phyloP scores from a whole-genome alignment of 37 sponge, comb jelly and placozoan species.

The Theonella swinhoei region DNA sequence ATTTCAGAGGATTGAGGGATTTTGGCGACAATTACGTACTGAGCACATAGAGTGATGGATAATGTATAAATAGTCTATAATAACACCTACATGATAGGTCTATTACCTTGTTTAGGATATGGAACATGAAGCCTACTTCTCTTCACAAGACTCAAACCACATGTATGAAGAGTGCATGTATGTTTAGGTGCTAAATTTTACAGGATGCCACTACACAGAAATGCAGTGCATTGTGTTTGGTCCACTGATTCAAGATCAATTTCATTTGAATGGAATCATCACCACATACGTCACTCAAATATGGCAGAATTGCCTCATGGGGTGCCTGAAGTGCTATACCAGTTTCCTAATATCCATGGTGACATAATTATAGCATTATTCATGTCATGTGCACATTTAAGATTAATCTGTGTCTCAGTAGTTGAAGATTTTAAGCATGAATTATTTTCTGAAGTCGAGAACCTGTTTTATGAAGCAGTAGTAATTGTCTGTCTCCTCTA shows the following conservation, averaged over 20 bases:
- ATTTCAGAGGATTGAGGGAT: constrained; percentile 30
- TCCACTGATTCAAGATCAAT: constrained; percentile 14
- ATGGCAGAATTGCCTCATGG: constrained; percentile 19
- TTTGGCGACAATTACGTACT: constrained; percentile 17
- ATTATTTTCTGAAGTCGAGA: too few relatives aligned
- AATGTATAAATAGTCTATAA: too few relatives aligned
- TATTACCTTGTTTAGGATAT: background rate
- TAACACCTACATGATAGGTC: constrained; percentile 9
- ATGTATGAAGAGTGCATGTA: constrained; percentile 8
- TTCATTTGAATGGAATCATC: constrained; percentile 14
- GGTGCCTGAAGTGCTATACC: constrained; percentile 23
- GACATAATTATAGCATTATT: too few relatives aligned
- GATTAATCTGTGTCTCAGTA: too few relatives aligned
- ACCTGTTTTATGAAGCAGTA: too few relatives aligned
- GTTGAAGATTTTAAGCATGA: too few relatives aligned
- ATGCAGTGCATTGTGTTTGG: constrained; percentile 1
- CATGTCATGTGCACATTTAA: too few relatives aligned
- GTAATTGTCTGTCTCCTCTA: too few relatives aligned
- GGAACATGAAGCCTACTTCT: background rate
- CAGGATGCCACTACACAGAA: background rate
- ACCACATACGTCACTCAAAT: constrained; percentile 6
- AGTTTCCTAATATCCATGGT: constrained; percentile 2
- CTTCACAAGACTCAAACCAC: background rate
- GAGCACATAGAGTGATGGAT: constrained; percentile 21
- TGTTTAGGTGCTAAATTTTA: background rate